Evolutionary conservation across 2,888 invertebrate genomes (phyloP).

Genomic region (Drosophila nigritarsus): DNA sequence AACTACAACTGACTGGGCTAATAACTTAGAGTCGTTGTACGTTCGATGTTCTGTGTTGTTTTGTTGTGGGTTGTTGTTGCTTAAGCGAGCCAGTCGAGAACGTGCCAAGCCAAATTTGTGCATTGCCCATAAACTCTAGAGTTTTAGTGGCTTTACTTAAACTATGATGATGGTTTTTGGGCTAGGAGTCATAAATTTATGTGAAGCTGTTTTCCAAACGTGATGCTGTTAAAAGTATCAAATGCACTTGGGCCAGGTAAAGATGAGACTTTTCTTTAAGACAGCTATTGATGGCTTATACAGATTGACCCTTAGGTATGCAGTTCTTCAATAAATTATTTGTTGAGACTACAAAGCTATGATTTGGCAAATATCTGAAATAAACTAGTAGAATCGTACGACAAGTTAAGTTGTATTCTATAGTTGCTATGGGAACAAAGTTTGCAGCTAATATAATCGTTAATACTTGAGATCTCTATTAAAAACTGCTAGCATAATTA

Average conservation of each 20-base stretch:
- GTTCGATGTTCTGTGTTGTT: slow-evolving; percentile 9
- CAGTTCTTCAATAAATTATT: not conserved
- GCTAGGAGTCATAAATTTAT: slow-evolving; percentile 23
- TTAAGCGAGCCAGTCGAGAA: slow-evolving; percentile 38
- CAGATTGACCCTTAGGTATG: not conserved
- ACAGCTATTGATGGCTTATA: slow-evolving; percentile 10
- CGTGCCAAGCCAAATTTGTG: slow-evolving; percentile 69
- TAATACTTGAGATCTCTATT: not conserved
- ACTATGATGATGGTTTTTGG: slow-evolving; percentile 32
- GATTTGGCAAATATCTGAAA: not conserved
- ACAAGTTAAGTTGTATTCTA: too few species aligned
- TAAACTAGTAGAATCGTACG: not conserved
- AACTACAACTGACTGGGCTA: slow-evolving; percentile 46
- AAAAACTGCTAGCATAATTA: not conserved
- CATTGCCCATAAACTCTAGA: slow-evolving; percentile 62
- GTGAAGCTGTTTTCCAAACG: slow-evolving; percentile 15
- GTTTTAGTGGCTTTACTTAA: slow-evolving; percentile 71
- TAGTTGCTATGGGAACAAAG: not conserved
- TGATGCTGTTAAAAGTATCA: slow-evolving; percentile 44
- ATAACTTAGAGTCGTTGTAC: slow-evolving; percentile 66
- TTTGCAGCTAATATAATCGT: not conserved
- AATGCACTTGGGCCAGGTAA: slow-evolving; percentile 24
- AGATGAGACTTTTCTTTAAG: slow-evolving; percentile 1
- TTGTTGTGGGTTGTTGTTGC: slow-evolving; percentile 31
- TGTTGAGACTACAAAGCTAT: not conserved